Evolutionary conservation across 2,888 invertebrate genomes (phyloP).

Genomic region (Pimpla rufipes): DNA sequence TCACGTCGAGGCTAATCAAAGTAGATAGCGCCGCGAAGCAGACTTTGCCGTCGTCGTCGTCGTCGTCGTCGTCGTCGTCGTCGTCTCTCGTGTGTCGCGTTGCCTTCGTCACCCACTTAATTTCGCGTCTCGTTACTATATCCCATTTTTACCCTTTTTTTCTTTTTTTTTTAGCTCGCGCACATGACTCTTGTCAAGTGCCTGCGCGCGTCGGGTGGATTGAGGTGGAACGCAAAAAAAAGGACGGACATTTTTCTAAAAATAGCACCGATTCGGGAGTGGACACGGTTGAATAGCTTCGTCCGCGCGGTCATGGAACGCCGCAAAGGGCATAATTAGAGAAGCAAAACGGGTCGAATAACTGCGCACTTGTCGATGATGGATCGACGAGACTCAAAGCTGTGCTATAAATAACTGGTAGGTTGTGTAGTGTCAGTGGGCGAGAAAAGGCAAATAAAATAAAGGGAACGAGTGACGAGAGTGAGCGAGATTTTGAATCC

Average conservation of each 20-base stretch:
- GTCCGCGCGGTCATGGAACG: background rate
- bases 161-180: slow-evolving; percentile 39
- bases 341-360: slow-evolving; percentile 41
- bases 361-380: slow-evolving; percentile 49
- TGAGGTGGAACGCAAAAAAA: background rate
- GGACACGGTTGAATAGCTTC: background rate
- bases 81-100: slow-evolving; percentile 18
- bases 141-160: slow-evolving; percentile 17
- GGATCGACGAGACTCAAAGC: slow-evolving; percentile 25
- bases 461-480: slow-evolving; percentile 61
- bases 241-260: slow-evolving; percentile 36
- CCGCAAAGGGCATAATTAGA: slow-evolving; percentile 51
- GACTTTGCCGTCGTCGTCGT: slow-evolving; percentile 47
- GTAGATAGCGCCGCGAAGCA: slow-evolving; percentile 20
- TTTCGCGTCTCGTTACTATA: slow-evolving; percentile 52
- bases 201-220: slow-evolving; percentile 24
- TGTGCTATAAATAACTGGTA: no score
- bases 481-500: slow-evolving; percentile 23
- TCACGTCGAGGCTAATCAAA: slow-evolving; percentile 68
- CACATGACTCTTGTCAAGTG: slow-evolving; percentile 55
- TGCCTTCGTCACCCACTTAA: slow-evolving; percentile 56
- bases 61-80: slow-evolving; percentile 19
- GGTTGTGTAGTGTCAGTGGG: slow-evolving; percentile 55
- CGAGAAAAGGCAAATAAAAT: slow-evolving; percentile 60
- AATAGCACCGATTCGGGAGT: slow-evolving; percentile 58